Conservation (phyloP, 2,797 vertebrate species). For the Hypotaenidia okinawae region DNA sequence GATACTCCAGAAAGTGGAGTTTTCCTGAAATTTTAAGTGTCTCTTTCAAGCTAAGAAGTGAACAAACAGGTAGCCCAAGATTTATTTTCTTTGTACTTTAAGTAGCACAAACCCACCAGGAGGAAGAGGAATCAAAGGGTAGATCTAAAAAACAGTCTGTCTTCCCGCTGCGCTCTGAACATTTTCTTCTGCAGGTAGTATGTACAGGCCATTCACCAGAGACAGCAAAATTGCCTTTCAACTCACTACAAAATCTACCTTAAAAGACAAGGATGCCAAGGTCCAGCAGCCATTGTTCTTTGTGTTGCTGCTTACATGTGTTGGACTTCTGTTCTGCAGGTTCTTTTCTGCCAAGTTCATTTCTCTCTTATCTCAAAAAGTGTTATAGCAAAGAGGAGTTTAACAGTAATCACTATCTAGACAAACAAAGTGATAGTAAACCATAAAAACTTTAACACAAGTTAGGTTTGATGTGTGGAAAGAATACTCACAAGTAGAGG, state of each 20-base stretch:
- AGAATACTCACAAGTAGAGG: fast-evolving
- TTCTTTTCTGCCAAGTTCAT: not conserved
- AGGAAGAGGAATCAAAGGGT: not conserved
- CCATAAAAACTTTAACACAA: not conserved
- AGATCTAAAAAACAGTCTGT: not conserved
- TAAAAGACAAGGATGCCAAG: not conserved
- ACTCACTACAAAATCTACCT: not conserved
- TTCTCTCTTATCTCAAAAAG: too few species aligned
- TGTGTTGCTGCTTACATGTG: not conserved
- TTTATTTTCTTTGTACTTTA: not conserved
- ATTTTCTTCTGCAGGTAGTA: not conserved
- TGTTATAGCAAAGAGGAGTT: not conserved
- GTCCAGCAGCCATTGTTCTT: not conserved
- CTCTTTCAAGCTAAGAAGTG: not conserved
- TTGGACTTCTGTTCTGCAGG: not conserved
- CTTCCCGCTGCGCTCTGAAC: not conserved
- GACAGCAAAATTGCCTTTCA: not conserved
- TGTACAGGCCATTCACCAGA: not conserved
- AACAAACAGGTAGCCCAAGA: not conserved
- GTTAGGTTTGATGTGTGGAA: not conserved
- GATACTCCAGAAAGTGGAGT: not conserved
- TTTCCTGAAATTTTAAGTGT: too few species aligned
- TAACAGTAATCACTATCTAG: not conserved
- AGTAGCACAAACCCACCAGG: not conserved
- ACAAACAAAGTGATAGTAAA: not conserved